Conservation (phyloP, 2,888 invertebrate species). For the Uloborus plumipes region DNA sequence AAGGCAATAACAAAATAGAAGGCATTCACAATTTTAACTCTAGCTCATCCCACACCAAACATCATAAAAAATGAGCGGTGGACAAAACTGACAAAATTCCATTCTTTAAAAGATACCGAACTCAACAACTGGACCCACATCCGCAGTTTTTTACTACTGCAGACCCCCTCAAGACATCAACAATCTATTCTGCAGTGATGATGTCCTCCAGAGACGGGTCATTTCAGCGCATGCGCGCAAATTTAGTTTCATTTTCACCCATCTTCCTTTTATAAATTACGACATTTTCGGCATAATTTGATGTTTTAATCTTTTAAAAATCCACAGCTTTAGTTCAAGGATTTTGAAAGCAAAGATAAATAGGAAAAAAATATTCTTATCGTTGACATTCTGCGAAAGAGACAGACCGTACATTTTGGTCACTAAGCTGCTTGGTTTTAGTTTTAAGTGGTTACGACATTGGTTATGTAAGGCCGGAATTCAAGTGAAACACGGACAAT, state of each 20-base stretch:
- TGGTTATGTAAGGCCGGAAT: too few relatives aligned
- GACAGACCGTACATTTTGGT: too few relatives aligned
- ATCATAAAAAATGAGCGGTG: conserved; percentile 60
- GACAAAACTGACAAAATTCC: conserved; percentile 55
- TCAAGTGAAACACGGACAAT: too few relatives aligned
- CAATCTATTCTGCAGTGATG: conserved; percentile 61
- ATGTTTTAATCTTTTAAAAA: too few relatives aligned
- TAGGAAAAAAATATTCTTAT: too few relatives aligned
- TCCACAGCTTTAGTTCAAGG: too few relatives aligned
- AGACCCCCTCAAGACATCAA: conserved; percentile 29
- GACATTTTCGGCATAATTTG: neutral
- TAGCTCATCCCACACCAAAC: conserved; percentile 59
- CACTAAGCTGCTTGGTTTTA: too few relatives aligned
- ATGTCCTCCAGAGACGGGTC: conserved; percentile 54
- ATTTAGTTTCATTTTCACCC: too few relatives aligned
- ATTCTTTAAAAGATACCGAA: conserved; percentile 58
- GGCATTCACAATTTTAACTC: conserved; percentile 45
- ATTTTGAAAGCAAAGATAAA: too few relatives aligned
- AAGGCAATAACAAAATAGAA: conserved; percentile 54
- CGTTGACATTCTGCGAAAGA: too few relatives aligned
- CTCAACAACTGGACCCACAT: conserved; percentile 59
- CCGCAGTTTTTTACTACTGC: conserved; percentile 56
- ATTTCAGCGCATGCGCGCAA: conserved; percentile 51
- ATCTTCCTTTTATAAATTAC: neutral
- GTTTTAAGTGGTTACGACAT: too few relatives aligned